Percentiles rank a stretch among this genome's conserved stretches.
Conservation (phyloP, 1,140 invertebrate genomes). For the Aphis craccivora region DNA sequence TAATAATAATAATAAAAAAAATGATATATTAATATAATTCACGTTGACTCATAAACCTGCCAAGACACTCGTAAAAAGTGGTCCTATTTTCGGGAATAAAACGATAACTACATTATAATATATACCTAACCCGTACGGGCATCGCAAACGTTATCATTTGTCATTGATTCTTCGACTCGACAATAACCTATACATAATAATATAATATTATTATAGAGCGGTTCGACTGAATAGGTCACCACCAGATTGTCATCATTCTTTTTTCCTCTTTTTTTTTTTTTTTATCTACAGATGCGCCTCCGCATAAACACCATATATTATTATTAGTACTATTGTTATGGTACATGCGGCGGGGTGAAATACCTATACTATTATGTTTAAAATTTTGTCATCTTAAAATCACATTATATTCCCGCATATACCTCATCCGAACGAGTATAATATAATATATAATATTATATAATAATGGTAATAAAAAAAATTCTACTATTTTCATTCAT, state of each 20-base stretch:
- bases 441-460: not conserved
- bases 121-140: no score
- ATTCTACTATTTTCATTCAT: constrained; percentile 1
- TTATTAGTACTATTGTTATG: not conserved
- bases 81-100: constrained; percentile 4
- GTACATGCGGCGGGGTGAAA: not conserved
- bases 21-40: constrained; percentile 25
- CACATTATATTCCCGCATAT: not conserved
- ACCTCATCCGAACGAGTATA: not conserved
- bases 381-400: not conserved
- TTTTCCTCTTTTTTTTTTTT: not conserved
- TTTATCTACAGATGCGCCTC: not conserved
- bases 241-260: not conserved
- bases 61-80: constrained; percentile 15
- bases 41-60: constrained; percentile 26
- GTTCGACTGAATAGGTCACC: not conserved
- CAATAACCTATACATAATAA: not conserved
- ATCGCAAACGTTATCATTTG: not conserved
- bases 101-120: not conserved
- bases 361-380: not conserved
- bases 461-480: not conserved
- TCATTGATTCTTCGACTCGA: not conserved
- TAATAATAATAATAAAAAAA: not conserved
- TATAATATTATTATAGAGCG: not conserved
- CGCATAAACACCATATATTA: constrained; percentile 30